Conservation (phyloP, 2,113 vertebrate genomes). For the Grantiella picta region DNA sequence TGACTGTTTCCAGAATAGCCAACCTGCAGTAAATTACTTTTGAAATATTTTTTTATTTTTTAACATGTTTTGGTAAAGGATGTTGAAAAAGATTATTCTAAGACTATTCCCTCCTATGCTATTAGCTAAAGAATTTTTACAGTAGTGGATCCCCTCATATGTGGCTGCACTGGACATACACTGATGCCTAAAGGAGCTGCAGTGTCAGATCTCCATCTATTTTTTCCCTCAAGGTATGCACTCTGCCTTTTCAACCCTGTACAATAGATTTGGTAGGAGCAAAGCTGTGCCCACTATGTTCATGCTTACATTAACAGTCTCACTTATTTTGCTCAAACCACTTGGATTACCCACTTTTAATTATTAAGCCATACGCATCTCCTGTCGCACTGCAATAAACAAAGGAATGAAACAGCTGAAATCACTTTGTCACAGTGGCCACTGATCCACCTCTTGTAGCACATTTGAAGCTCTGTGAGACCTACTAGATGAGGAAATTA, state of each 20-base stretch:
- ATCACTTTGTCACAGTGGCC: background rate
- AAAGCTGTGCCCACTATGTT: background rate
- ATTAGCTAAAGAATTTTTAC: background rate
- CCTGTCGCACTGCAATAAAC: background rate
- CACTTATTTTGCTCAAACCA: background rate
- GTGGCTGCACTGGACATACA: background rate
- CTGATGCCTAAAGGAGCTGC: background rate
- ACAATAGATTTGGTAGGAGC: background rate
- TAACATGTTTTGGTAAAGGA: background rate
- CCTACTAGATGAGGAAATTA: background rate
- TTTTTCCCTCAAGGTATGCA: background rate
- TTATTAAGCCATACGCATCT: background rate
- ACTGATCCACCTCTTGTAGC: background rate
- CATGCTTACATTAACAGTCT: background rate
- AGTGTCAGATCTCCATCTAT: rapidly evolving
- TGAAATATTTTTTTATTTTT: background rate
- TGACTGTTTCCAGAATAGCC: background rate
- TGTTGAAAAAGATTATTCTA: background rate
- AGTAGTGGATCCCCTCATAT: background rate
- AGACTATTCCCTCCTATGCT: background rate
- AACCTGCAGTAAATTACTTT: background rate
- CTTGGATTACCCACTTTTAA: background rate
- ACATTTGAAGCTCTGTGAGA: background rate
- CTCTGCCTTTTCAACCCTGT: background rate
- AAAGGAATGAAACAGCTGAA: background rate